Evolutionary conservation across 2,888 invertebrate genomes (phyloP).

Genomic region (Julus scanicus): DNA sequence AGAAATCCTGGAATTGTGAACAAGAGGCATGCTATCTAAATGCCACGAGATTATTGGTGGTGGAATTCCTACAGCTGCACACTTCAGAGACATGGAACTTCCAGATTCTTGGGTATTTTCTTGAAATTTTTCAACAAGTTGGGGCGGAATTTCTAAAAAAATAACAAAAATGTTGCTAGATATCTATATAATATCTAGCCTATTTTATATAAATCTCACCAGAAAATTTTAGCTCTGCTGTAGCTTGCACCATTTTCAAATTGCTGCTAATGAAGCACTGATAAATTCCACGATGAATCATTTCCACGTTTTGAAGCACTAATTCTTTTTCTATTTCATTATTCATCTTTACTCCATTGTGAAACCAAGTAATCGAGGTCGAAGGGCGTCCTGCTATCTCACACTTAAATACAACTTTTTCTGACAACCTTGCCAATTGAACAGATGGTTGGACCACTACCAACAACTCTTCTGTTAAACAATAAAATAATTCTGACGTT

Average conservation of each 20-base stretch:
- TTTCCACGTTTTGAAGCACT: slow-evolving; percentile 63
- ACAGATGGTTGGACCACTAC: slow-evolving; percentile 3
- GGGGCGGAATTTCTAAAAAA: slow-evolving; percentile 51
- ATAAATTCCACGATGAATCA: slow-evolving; percentile 67
- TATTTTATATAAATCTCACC: slow-evolving; percentile 3
- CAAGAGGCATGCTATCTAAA: slow-evolving; percentile 46
- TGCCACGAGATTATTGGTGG: slow-evolving; percentile 51
- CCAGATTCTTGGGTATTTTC: slow-evolving; percentile 31
- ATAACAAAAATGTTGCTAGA: neutral
- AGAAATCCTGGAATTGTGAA: neutral
- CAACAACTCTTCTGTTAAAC: slow-evolving; percentile 36
- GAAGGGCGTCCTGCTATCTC: slow-evolving; percentile 86
- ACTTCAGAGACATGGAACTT: neutral
- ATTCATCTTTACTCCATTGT: slow-evolving; percentile 72
- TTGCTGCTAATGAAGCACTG: slow-evolving; percentile 62
- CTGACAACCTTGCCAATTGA: neutral
- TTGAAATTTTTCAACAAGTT: slow-evolving; percentile 41
- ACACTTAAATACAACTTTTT: slow-evolving; percentile 87
- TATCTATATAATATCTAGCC: neutral
- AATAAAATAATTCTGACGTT: neutral
- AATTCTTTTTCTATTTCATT: slow-evolving; percentile 8
- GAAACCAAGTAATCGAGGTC: slow-evolving; percentile 81
- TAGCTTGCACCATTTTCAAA: slow-evolving; percentile 73
- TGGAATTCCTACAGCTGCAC: slow-evolving; percentile 54
- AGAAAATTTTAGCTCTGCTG: slow-evolving; percentile 76